Evolutionary conservation across 2,888 invertebrate species (phyloP).

Genomic region (Stenodera caucasica): DNA sequence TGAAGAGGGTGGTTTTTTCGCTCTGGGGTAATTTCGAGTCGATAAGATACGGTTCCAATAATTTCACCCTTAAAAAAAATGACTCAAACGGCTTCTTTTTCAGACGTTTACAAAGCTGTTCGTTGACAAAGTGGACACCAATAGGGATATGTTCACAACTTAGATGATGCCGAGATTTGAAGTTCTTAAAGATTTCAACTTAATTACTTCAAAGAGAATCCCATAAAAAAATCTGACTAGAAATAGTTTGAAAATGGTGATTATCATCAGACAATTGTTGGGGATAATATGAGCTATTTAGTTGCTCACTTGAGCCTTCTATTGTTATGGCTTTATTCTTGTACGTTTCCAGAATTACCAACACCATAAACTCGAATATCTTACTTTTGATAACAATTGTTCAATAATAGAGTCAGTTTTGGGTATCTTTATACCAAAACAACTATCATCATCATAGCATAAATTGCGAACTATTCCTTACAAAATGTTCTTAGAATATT

Average conservation of each 20-base stretch:
- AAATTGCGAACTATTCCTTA: no score
- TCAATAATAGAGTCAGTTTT: neutral
- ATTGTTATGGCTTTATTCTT: slow-evolving; percentile 19
- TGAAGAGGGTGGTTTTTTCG: neutral
- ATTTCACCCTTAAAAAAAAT: neutral
- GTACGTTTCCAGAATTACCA: slow-evolving; percentile 20
- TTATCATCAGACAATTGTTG: no score
- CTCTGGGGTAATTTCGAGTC: no score
- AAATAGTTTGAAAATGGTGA: no score
- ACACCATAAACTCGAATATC: slow-evolving; percentile 21
- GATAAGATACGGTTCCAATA: no score
- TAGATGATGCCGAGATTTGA: neutral
- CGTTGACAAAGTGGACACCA: neutral
- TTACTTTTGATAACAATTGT: slow-evolving; percentile 29
- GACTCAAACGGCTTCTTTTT: neutral
- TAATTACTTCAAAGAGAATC: neutral
- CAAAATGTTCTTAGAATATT: neutral
- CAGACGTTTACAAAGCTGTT: neutral
- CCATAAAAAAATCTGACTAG: neutral
- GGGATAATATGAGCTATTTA: slow-evolving; percentile 22
- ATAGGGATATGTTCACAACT: neutral
- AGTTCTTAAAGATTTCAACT: neutral
- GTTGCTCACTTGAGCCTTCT: slow-evolving; percentile 17
- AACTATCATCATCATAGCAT: no score
- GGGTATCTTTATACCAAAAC: neutral